phyloP scores from a whole-genome alignment of 2,797 vertebrate species.

The Hozukius guyotensis region DNA sequence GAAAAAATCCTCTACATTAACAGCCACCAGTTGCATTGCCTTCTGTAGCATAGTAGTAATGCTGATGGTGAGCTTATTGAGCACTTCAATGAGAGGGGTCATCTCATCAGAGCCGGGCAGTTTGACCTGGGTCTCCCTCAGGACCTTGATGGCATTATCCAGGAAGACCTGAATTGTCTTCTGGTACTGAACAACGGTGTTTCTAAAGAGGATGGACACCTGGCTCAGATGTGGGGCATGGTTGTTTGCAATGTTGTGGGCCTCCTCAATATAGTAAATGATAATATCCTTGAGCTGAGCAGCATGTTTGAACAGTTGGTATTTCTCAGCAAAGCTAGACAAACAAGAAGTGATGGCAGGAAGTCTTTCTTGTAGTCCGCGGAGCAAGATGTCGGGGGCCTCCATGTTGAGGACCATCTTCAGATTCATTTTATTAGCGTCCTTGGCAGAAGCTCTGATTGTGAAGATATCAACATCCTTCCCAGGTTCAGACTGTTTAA shows the following conservation, averaged over 20 bases:
- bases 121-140: slow-evolving; percentile 84
- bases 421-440: slow-evolving; percentile 68
- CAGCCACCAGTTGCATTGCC: slow-evolving; percentile 48
- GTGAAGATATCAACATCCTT: slow-evolving; percentile 82
- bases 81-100: slow-evolving; percentile 81
- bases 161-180: slow-evolving; percentile 68
- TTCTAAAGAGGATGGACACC: slow-evolving; percentile 77
- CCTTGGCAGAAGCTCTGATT: slow-evolving; percentile 67
- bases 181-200: slow-evolving; percentile 65
- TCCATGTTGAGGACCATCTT: slow-evolving; percentile 83
- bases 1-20: not conserved
- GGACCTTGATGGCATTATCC: slow-evolving; percentile 79
- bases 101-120: slow-evolving; percentile 79
- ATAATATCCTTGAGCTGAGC: slow-evolving; percentile 75
- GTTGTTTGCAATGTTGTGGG: slow-evolving; percentile 58
- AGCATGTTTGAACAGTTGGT: slow-evolving; percentile 76
- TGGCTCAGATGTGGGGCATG: slow-evolving; percentile 72
- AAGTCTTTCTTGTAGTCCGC: slow-evolving; percentile 77
- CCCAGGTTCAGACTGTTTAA: slow-evolving; percentile 81
- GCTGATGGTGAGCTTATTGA: slow-evolving; percentile 65
- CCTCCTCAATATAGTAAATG: slow-evolving; percentile 61
- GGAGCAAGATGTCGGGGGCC: slow-evolving; percentile 73
- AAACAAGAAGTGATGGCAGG: slow-evolving; percentile 78
- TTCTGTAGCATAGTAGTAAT: slow-evolving; percentile 61
- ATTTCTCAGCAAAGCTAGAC: slow-evolving; percentile 76